Evolutionary conservation across 2,113 vertebrate species (phyloP), one percentile per base, ranked within the genome.

Genomic region (Aphyosemion australe): DNA sequence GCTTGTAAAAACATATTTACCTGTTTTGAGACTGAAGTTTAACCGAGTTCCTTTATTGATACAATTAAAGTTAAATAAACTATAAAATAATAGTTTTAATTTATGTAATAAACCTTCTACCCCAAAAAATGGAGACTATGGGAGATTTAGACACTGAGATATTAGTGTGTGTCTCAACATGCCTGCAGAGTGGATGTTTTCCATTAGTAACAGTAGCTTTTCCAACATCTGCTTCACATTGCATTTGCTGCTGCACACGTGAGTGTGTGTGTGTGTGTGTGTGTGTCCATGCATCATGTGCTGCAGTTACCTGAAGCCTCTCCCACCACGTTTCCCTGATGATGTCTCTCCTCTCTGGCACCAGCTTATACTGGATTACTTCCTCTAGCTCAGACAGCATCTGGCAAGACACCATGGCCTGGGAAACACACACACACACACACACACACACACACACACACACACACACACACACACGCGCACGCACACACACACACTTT

Each of bases 281-380:
- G 16, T 39, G 57, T 59, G 59, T 68, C 50, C 32, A 61, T 65
- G 32, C 65, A 73, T 87, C 54, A 58, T 58, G 20, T 61, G 16
- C 26, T 42, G 49, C 43, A 56, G 56, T 84, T 92, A 98, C 97
- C 97, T 99, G 97, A 54, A 99, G 91, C 11, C 97, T 92, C 89
- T 99, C 96, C 97, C 97, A 99, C 97, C 97, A 99, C 54, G 98
- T 99, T 83, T 99, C 96, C 67, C 95, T 94, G 83, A 99, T 98
- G 88, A 99, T 98, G 91, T 98, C 97, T 11, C 96, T 94, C 41
- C 97, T 95, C 46, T 99, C 97, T 0, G 97, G 97, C 45, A 99
- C 97, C 80, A 99, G 93, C 84, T 99, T 99, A 69, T 99, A 99
- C 92, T 99, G 97, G 91, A 99, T 99, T 41, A 99, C 97, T 86